Evolutionary conservation across 2,888 invertebrate species (phyloP), one percentile per base, ranked within the genome.

Genomic region (Leptinotarsa rubiginosa): DNA sequence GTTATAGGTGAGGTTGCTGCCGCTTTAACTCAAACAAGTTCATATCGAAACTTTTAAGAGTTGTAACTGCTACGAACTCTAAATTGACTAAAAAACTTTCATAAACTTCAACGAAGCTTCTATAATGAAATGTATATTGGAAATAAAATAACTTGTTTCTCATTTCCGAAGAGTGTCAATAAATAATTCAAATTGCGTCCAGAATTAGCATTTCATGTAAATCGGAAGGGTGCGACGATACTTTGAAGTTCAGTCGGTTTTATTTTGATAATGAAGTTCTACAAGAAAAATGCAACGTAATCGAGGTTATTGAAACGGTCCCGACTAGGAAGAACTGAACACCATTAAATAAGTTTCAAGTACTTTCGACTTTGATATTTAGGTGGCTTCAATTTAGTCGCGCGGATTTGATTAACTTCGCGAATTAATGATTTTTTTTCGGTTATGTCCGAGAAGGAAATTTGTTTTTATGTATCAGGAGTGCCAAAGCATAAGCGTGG

Each of bases 301-400:
- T 69, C 56, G 31, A 69, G 56, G 56, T 69, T 56, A 69, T 69
- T 47, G 41, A 69, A 56, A 56, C 41, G 56, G 47, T 41, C 10
- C 56, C 20, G 20, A 49, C 5, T 7, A 56, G 56, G 20, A 56
- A 69, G 20, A 69, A 69, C 41, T 52, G 69, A 69, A 69, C 56
- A 59, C 69, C 56, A 59, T 69, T 59, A 47, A 69, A 67, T 67
- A 67, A 59, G 68, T 68, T 68, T 68, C 20, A 22, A 69, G 56
- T 69, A 31, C 56, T 69, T 47, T 56, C 22, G 69, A 13, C 50
- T 67, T 56, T 25, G 16, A 10, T 22, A 31, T 62, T 62, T 41
- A 16, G 62, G 31, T 5, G 62, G 62, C 25, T 31, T 62, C 31
- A n/a, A 62, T 62, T 41, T 41, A n/a, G 13, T 20, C 22, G 20